Base-by-base conservation (phyloP, 2,797 vertebrate species). In the Megaceryle alcyon region DNA sequence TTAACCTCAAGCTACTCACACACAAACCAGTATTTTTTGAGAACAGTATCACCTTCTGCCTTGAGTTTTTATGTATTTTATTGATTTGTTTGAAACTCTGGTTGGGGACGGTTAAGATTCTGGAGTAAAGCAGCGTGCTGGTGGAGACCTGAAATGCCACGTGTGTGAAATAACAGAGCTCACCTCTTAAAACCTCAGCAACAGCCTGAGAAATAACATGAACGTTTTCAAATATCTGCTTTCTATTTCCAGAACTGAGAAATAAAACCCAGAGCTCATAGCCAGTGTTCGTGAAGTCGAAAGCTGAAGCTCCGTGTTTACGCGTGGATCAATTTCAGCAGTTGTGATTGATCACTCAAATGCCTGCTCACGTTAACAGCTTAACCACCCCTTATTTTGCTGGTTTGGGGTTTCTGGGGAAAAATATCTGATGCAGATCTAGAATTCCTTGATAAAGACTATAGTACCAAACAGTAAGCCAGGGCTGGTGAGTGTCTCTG, bases 191-290 rank as follows among this genome's bases (percentile, higher is more conserved):
- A 77, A 57, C 6, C 7, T 37, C 33, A 37, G 22, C 7, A 84
- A 25, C 59, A 83, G 66, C 44, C 71, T 88, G 88, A 95, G 77
- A 63, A 96, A 90, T 69, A 90, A 71, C 1, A 0, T 33, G 60
- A 94, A 90, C 44, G 28, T 91, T 96, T 95, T 93, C 88, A 90
- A 86, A 68, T 63, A 35, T 70, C 92, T 86, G 59, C 84, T 97
- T 96, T 68, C 85, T 31, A 43, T 86, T 91, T 95, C 76, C 84
- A 11, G 84, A 93, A 87, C 75, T 54, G 90, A 86, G 93, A 96
- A 87, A 88, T 33, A 19, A 18, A 73, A 85, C 33, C 43, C 48
- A 25, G 78, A 61, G 22, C 44, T 12, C 35, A 6, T 23, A 54
- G 23, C 25, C 82, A 81, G 59, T 4, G 9, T 39, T 51, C 16